Conservation (phyloP, 2,113 vertebrate species). For the Ciconia maguari region DNA sequence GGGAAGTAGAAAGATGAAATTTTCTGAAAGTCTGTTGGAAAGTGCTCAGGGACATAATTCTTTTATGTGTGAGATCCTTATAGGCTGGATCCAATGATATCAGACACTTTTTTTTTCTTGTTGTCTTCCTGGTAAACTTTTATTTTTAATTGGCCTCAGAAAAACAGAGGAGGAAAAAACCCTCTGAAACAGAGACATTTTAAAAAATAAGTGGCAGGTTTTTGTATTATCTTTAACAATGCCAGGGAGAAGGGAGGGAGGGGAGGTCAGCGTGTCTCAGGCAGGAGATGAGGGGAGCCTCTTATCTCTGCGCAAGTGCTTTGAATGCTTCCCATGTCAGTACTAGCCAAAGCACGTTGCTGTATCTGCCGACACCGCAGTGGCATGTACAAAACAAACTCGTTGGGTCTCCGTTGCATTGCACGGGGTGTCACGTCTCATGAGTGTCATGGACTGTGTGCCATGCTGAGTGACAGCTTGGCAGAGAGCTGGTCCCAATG, state of each 20-base stretch:
- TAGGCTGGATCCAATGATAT: conserved; percentile 23
- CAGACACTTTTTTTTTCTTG: neutral
- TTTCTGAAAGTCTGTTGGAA: conserved; percentile 66
- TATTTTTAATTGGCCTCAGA: conserved; percentile 19
- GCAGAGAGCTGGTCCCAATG: neutral
- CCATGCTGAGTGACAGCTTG: neutral
- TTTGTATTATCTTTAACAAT: neutral
- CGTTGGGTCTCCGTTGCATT: neutral
- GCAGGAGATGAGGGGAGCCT: neutral
- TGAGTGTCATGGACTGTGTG: neutral
- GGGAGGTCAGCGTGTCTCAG: neutral
- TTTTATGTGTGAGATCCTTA: conserved; percentile 38
- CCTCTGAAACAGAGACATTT: neutral
- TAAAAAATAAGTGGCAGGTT: neutral
- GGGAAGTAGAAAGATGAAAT: conserved; percentile 70
- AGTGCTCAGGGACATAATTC: conserved; percentile 57
- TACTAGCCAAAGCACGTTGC: neutral
- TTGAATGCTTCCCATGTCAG: conserved; percentile 22
- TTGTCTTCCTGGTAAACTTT: conserved; percentile 8
- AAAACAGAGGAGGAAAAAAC: neutral
- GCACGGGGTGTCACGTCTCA: neutral
- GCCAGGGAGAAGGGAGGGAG: neutral
- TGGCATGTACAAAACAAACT: conserved; percentile 32
- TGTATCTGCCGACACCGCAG: neutral
- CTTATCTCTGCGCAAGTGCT: neutral